These are phyloP conservation scores for Drosophila melanica DNA, from an alignment of 1,140 invertebrate species.

Conservation along the genomic window DNA sequence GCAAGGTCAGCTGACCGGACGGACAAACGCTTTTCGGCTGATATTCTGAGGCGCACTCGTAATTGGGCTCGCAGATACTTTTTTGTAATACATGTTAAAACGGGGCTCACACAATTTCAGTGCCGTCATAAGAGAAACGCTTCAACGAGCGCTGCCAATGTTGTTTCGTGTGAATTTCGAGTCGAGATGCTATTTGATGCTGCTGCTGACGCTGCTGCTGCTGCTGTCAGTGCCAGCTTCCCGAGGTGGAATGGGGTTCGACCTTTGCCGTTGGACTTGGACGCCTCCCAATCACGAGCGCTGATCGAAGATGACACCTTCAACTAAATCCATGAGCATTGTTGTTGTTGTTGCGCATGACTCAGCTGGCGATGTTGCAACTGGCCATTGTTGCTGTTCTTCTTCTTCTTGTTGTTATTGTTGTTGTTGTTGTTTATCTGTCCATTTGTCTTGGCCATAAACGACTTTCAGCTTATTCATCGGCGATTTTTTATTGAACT, in stretches of 20 bases:
- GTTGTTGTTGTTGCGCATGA: constrained; percentile 49
- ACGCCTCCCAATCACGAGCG: constrained; percentile 29
- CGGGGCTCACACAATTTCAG: neutral
- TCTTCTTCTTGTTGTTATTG: constrained; percentile 22
- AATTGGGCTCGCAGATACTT: constrained; percentile 18
- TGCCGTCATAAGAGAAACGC: constrained; percentile 6
- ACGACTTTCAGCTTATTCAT: constrained; percentile 20
- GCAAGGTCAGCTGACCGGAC: constrained; percentile 19
- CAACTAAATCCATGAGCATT: constrained; percentile 38
- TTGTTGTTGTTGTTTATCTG: constrained; percentile 18
- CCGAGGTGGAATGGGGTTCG: constrained; percentile 33
- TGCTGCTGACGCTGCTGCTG: no score
- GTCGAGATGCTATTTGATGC: neutral
- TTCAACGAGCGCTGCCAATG: neutral
- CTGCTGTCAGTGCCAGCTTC: constrained; percentile 7
- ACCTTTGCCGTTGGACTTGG: constrained; percentile 48
- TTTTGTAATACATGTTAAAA: constrained; percentile 5
- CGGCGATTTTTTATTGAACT: constrained; percentile 35
- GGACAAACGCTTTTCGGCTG: neutral
- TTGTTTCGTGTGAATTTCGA: constrained; percentile 20
- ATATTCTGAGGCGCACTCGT: constrained; percentile 12
- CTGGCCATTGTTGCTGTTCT: constrained; percentile 38
- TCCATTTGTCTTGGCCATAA: constrained; percentile 25
- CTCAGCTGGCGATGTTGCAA: constrained; percentile 36
- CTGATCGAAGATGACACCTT: constrained; percentile 65